A percentile compares a stretch with the other conserved stretches of the same genome.
These are phyloP conservation scores for Archocentrus centrarchus DNA, from an alignment of 2,113 vertebrate genomes.

Conservation along the genomic window DNA sequence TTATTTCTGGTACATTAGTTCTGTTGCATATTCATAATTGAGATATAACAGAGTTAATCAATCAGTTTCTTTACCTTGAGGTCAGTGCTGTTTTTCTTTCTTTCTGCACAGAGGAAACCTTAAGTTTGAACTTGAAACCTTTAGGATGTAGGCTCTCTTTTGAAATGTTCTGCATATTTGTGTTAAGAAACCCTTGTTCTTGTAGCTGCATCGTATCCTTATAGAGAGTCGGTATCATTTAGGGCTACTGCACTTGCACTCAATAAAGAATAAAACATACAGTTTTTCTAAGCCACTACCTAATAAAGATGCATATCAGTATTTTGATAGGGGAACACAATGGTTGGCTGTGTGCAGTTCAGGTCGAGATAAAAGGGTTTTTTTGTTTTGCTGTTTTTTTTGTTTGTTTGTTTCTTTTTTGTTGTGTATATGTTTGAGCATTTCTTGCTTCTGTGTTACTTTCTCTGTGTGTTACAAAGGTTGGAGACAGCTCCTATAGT, in stretches of 20 bases:
- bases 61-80: neutral
- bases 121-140: neutral
- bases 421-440: neutral
- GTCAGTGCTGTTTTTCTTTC: neutral
- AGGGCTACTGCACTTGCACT: neutral
- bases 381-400: neutral
- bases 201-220: neutral
- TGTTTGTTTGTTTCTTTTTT: neutral
- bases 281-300: neutral
- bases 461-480: neutral
- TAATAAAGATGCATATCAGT: neutral
- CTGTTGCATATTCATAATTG: neutral
- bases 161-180: neutral
- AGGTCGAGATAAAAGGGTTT: neutral
- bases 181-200: neutral
- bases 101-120: neutral
- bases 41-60: neutral
- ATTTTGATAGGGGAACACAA: neutral
- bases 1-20: neutral
- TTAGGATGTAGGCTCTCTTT: neutral
- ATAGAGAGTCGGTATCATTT: neutral
- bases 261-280: neutral
- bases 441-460: constrained; percentile 4
- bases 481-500: neutral
- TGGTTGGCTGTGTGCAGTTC: neutral